Evolutionary conservation across 2,888 invertebrate genomes (phyloP), one percentile per base, ranked within the genome.

Genomic region (Morpho helenor): DNA sequence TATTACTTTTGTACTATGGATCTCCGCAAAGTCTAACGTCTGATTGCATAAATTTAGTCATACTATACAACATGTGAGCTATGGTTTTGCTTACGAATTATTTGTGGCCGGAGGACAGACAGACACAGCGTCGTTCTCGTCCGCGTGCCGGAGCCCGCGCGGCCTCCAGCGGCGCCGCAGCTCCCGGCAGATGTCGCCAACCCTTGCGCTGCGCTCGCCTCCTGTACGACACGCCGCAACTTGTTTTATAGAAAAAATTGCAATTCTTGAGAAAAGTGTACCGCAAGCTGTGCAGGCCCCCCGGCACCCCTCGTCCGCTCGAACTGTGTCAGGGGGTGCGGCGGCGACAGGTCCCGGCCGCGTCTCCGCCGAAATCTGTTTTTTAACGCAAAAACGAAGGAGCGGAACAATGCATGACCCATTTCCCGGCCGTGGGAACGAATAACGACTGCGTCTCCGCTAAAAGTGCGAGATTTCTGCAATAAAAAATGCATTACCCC

Each of bases 401-500:
- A 82, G 72, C 77, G 74, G 82, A 84, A 88, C 89, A 87, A 87
- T 82, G 82, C 78, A 74, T 89, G 90, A 88, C 90, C 90, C 90
- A 89, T 79, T 87, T 89, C 87, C 86, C 86, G 76, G 84, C 87
- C 90, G 90, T 90, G 90, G 90, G 90, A 89, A 89, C 82, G 84
- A 87, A 85, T 90, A 89, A 89, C 90, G 85, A 79, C 77, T 73
- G 79, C 71, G 81, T 80, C 83, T 83, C 75, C 80, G 80, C 73
- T 70, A 70, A 68, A 73, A 75, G 69, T 74, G 68, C 70, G 72
- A 74, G 68, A 74, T 73, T 82, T 84, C 77, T 77, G 73, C 74
- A 76, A 86, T 87, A 89, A 89, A 89, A 89, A 90, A 77, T 82
- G 87, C 89, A 90, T 90, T 90, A 90, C 90, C 90, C 89, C 89